Evolutionary conservation across 2,888 invertebrate species (phyloP), one percentile per base, ranked within the genome.

Genomic region (Dryadula phaetusa): DNA sequence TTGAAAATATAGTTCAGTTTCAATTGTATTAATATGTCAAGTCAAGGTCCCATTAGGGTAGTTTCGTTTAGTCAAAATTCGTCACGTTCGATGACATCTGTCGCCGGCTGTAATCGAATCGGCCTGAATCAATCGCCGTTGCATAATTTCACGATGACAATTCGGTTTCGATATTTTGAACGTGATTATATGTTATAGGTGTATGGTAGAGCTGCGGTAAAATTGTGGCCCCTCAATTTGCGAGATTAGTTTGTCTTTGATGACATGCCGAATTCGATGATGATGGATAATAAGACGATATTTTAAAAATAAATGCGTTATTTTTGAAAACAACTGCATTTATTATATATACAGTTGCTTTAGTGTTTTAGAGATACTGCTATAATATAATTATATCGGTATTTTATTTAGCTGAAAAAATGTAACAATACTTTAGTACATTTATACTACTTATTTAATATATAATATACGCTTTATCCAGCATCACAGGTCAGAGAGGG

Each of bases 81-180:
- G 92, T 92, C 92, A 92, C 92, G 92, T 92, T 85, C 87, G 80
- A 84, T 83, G 87, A 91, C 92, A 92, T 91, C 92, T 92, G 92
- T 92, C 92, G 91, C 86, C 86, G 77, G 78, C 74, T 79, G 82
- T 90, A 90, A 91, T 91, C 89, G 92, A 90, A 85, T 85, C 81
- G 83, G 76, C 80, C 83, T 80, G 86, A 84, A 85, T 84, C 86
- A 83, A 84, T 85, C 79, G 78, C 76, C 74, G 77, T 91, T 91
- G 90, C 90, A 88, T 90, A 90, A 92, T 91, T 90, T 86, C 86
- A 81, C 89, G 89, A 92, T 91, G 92, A 92, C 92, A 92, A 88
- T 88, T 86, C 86, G 85, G 84, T 84, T 85, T 87, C 80, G 82
- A 78, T 80, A 77, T 77, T 81, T 77, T 77, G 79, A 77, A 74